Evolutionary conservation across 2,888 invertebrate species (phyloP).

Genomic region (Drosophila subquinaria): DNA sequence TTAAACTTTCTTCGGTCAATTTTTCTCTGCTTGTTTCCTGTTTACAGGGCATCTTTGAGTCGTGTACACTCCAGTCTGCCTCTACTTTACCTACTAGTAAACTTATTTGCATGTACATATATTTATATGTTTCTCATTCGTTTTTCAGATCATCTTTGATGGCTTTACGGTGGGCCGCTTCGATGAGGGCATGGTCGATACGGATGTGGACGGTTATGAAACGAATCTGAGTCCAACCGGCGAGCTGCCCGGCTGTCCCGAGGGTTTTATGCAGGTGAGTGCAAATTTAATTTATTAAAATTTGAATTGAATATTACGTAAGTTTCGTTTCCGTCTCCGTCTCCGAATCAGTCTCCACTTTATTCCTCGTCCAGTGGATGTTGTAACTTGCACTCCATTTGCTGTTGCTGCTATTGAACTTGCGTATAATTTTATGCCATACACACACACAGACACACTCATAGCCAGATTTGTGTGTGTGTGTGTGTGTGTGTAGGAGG

Average conservation of each 20-base stretch:
- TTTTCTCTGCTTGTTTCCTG: too few relatives aligned
- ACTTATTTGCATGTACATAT: conserved; percentile 8
- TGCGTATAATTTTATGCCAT: conserved; percentile 69
- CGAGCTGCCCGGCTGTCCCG: conserved; percentile 92
- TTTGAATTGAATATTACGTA: conserved; percentile 71
- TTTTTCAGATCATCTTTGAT: conserved; percentile 91
- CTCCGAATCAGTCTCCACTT: neutral
- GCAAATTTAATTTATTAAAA: conserved; percentile 64
- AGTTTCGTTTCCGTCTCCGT: conserved; percentile 13
- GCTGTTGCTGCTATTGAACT: conserved; percentile 44
- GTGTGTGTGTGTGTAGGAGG: neutral
- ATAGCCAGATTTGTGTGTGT: conserved; percentile 3
- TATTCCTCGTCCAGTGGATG: conserved; percentile 8
- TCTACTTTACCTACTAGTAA: neutral
- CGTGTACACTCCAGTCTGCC: neutral
- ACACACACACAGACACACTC: conserved; percentile 10
- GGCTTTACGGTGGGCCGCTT: conserved; percentile 94
- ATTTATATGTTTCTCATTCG: conserved; percentile 7
- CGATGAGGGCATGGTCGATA: conserved; percentile 88
- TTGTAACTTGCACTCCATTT: conserved; percentile 73
- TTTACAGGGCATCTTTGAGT: neutral
- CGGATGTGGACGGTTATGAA: conserved; percentile 85
- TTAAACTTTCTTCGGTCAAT: too few relatives aligned
- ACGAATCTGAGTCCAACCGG: conserved; percentile 86
- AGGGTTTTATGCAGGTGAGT: conserved; percentile 94